phyloP scores from a whole-genome alignment of 2,113 vertebrate species.

The Lontra canadensis region DNA sequence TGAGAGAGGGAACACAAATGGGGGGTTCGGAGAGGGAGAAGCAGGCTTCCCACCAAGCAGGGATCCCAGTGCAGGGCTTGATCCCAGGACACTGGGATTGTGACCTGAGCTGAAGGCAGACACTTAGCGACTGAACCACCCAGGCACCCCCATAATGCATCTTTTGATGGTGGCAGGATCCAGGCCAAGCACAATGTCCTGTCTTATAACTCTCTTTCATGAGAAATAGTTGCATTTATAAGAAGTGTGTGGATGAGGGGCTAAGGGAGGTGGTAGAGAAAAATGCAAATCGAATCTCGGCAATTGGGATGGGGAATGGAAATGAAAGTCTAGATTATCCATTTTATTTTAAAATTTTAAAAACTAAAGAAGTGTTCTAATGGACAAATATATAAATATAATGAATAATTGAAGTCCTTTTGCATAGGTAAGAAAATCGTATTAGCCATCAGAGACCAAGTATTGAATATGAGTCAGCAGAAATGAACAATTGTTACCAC shows the following conservation, averaged over 20 bases:
- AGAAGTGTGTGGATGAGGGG: not conserved
- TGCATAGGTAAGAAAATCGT: slow-evolving; percentile 19
- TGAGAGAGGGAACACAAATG: no score
- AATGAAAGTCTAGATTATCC: not conserved
- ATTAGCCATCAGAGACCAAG: not conserved
- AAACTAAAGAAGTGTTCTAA: not conserved
- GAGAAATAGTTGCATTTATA: not conserved
- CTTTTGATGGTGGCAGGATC: not conserved
- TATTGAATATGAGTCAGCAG: slow-evolving; percentile 33
- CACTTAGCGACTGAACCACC: no score
- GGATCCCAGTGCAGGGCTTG: no score
- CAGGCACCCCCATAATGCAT: not conserved
- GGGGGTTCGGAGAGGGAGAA: no score
- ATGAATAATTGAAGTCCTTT: not conserved
- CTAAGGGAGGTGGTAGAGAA: not conserved
- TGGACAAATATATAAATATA: not conserved
- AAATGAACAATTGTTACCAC: not conserved
- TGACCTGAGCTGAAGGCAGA: no score
- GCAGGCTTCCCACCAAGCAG: no score
- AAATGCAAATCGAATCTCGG: not conserved
- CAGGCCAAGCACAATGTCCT: not conserved
- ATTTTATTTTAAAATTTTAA: not conserved
- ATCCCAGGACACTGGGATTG: no score
- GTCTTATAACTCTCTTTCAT: not conserved
- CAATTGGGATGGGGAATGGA: not conserved